Evolutionary conservation across 2,797 vertebrate species (phyloP), one percentile per base, ranked within the genome.

Genomic region (Micropoecilia bifurca): DNA sequence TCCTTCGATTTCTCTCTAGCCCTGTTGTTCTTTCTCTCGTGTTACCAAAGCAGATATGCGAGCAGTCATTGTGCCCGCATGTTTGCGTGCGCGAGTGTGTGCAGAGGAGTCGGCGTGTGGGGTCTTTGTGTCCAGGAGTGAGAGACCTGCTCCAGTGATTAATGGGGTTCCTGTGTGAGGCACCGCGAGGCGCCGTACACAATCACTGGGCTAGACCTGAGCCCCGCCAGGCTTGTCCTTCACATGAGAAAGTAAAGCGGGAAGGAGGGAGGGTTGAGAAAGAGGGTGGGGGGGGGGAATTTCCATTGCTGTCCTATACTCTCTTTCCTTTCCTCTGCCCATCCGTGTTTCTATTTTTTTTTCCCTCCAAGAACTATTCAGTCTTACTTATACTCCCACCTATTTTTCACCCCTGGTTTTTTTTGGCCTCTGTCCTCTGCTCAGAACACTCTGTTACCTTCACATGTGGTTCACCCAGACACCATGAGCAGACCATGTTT

Each of bases 161-260:
- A 96, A 96, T 96, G 95, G 93, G 89, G 93, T 93, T 94, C 93
- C 94, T 94, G 93, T 95, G 93, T 92, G 93, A 95, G 94, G 93
- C 93, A 87, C 93, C 80, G 77, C 91, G 59, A 94, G 95, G 95
- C 93, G 91, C 94, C 91, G 91, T 91, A 93, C 93, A 96, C 95
- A 95, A 94, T 95, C 93, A 88, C 89, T 81, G 93, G 90, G 93
- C 94, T 92, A 93, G 94, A 94, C 94, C 90, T 88, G 89, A 91
- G 91, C 92, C 94, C 94, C 90, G 89, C 93, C 93, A 92, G 95
- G 89, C 92, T 94, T 91, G 94, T 95, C 94, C 95, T 96, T 95
- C 95, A 95, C 93, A 95, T 84, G 90, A 94, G 90, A 94, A 94
- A 91, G 92, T n/a, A n/a, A n/a, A n/a, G 91, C 89, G 90, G 91